Conservation (phyloP, 2,113 vertebrate genomes). For the Poeciliopsis turrubarensis region DNA sequence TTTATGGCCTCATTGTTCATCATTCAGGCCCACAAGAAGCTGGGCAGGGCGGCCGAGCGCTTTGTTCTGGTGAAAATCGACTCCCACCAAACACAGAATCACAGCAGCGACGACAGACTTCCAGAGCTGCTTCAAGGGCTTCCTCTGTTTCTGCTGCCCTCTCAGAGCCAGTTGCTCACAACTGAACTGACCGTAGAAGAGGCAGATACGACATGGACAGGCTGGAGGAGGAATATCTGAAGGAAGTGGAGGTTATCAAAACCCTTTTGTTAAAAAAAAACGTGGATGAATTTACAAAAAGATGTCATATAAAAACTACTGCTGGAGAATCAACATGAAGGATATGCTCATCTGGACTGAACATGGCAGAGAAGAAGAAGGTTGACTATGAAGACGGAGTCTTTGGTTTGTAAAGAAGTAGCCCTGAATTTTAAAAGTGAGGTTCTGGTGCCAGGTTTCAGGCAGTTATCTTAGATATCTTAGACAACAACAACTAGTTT, state of each 20-base stretch:
- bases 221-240: not conserved
- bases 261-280: not conserved
- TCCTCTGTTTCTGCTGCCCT: constrained; percentile 83
- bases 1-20: constrained; percentile 83
- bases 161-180: constrained; percentile 78
- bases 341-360: not conserved
- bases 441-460: not conserved
- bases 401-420: not conserved
- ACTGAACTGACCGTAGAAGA: constrained; percentile 52
- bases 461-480: not conserved
- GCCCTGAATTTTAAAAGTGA: not conserved
- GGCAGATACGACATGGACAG: constrained; percentile 22
- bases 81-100: constrained; percentile 12
- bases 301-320: not conserved
- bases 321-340: constrained; percentile 3
- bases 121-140: constrained; percentile 78
- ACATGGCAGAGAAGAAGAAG: not conserved
- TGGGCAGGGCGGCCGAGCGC: constrained; percentile 52
- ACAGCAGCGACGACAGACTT: constrained; percentile 31
- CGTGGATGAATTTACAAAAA: not conserved
- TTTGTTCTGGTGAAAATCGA: constrained; percentile 85
- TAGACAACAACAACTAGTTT: not conserved
- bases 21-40: constrained; percentile 73
- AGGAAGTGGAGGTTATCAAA: not conserved
- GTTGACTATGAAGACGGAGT: not conserved